Evolutionary conservation across 1,140 invertebrate species (phyloP).

Genomic region (Atta colombica): DNA sequence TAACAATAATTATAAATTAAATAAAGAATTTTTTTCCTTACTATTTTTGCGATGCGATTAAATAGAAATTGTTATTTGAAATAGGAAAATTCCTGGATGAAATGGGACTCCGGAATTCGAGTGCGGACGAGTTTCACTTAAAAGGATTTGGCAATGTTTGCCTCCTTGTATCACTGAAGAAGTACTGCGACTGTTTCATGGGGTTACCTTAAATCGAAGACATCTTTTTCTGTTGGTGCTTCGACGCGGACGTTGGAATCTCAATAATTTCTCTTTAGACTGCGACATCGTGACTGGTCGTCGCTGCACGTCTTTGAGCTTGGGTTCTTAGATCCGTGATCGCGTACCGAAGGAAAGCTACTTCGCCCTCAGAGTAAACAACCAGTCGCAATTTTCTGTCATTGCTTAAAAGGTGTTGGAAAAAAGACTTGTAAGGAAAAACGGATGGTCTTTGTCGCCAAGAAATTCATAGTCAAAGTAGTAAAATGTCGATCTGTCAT

Average conservation of each 20-base stretch:
- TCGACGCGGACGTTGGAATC: conserved; percentile 15
- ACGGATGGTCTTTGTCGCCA: conserved; percentile 40
- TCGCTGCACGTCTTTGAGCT: conserved; percentile 29
- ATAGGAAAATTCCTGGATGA: neutral
- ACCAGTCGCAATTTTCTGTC: conserved; percentile 63
- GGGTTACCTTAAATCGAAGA: conserved; percentile 43
- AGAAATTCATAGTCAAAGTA: conserved; percentile 53
- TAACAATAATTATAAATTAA: neutral
- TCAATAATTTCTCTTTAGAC: conserved; percentile 52
- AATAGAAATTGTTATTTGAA: neutral
- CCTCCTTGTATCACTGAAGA: neutral
- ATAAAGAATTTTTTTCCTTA: neutral
- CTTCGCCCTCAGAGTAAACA: conserved; percentile 61
- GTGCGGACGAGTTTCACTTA: conserved; percentile 27
- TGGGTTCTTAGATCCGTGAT: conserved; percentile 38
- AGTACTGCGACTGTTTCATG: conserved; percentile 25
- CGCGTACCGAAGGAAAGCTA: conserved; percentile 35
- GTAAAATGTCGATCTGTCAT: conserved; percentile 37
- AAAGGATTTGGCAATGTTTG: conserved; percentile 30
- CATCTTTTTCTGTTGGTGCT: conserved; percentile 32
- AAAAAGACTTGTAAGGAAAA: conserved; percentile 55
- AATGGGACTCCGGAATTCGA: conserved; percentile 16
- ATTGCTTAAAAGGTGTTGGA: conserved; percentile 50
- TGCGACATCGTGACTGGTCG: neutral
- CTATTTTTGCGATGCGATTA: neutral